Evolutionary conservation across 2,113 vertebrate species (phyloP).

Genomic region (Datnioides undecimradiatus): DNA sequence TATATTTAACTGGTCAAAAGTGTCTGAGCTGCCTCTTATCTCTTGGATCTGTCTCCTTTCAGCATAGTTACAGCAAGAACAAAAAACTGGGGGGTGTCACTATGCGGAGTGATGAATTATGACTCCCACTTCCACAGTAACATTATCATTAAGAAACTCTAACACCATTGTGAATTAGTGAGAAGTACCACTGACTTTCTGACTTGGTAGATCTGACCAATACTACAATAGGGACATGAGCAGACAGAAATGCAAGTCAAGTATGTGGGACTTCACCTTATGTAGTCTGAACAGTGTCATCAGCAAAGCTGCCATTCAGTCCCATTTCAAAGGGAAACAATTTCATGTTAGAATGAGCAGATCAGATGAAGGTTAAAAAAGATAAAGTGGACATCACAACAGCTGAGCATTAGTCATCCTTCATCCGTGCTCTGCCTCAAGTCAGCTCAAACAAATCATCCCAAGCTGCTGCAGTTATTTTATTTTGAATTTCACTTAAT

Average conservation of each 20-base stretch:
- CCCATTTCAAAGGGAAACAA: background rate
- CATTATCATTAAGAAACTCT: slow-evolving; percentile 76
- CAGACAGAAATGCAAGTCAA: background rate
- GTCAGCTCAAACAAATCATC: background rate
- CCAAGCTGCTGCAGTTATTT: background rate
- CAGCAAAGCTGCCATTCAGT: background rate
- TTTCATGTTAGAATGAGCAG: background rate
- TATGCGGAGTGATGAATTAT: slow-evolving; percentile 87
- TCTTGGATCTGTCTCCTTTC: background rate
- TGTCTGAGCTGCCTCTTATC: background rate
- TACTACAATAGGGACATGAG: background rate
- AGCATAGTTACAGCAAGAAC: slow-evolving; percentile 71
- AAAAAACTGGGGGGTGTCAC: slow-evolving; percentile 70
- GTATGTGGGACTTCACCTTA: background rate
- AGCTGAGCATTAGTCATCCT: background rate
- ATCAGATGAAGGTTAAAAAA: background rate
- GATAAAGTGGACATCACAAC: background rate
- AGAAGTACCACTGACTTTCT: slow-evolving; percentile 59
- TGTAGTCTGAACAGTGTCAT: background rate
- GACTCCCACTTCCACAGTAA: slow-evolving; percentile 72
- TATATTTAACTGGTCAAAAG: background rate
- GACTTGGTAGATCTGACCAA: background rate
- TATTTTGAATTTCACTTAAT: background rate
- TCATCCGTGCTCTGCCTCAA: background rate
- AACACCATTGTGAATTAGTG: slow-evolving; percentile 84